Conservation (phyloP, 2,797 vertebrate species). For the Notolabrus celidotus region DNA sequence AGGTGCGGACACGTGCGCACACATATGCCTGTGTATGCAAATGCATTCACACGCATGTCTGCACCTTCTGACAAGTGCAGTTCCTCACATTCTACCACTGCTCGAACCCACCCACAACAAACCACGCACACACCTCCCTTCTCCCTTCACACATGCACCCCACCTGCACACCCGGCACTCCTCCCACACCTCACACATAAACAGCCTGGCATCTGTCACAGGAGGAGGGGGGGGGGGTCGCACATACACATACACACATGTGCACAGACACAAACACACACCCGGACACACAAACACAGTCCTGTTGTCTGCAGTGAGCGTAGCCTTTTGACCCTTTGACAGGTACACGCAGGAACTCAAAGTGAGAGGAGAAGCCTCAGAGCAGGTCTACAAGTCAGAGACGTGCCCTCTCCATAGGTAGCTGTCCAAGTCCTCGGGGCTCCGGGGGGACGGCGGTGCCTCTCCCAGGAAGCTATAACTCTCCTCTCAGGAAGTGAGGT, state of each 20-base stretch:
- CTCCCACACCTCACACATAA: constrained; percentile 72
- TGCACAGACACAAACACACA: constrained; percentile 51
- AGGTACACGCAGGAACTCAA: constrained; percentile 83
- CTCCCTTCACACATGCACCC: constrained; percentile 53
- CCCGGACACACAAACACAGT: constrained; percentile 65
- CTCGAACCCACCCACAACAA: constrained; percentile 39
- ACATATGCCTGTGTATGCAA: constrained; percentile 65
- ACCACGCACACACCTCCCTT: constrained; percentile 25
- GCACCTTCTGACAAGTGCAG: constrained; percentile 70
- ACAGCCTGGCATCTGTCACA: constrained; percentile 84
- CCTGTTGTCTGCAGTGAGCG: constrained; percentile 72
- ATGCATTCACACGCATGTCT: constrained; percentile 62
- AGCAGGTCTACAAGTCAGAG: constrained; percentile 83
- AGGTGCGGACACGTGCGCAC: constrained; percentile 34
- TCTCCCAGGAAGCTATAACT: constrained; percentile 85
- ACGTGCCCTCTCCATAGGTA: constrained; percentile 84
- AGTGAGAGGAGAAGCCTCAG: constrained; percentile 80
- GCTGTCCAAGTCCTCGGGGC: constrained; percentile 81
- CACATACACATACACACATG: constrained; percentile 22
- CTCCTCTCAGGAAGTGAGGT: constrained; percentile 85
- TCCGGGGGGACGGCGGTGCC: constrained; percentile 71
- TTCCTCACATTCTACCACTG: constrained; percentile 59
- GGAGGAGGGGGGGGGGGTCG: constrained; percentile 54
- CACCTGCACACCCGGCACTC: constrained; percentile 69
- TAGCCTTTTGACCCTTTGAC: constrained; percentile 84